Conservation (phyloP, 2,113 vertebrate genomes). For the Ochotona curzoniae region DNA sequence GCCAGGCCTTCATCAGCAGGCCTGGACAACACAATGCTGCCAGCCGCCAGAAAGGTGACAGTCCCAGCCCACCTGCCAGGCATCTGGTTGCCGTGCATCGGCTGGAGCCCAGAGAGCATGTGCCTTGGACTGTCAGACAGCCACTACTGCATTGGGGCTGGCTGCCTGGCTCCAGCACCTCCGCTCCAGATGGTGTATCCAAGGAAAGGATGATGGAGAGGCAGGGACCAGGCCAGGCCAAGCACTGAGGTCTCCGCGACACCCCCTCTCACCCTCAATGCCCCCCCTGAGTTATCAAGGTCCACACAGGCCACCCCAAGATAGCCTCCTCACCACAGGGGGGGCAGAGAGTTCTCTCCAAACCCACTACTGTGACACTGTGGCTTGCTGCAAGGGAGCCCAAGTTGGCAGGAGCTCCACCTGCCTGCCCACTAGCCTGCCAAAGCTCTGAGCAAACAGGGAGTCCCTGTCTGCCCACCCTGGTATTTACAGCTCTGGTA, state of each 20-base stretch:
- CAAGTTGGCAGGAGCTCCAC: neutral
- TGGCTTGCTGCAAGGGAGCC: neutral
- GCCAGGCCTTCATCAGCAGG: neutral
- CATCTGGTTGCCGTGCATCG: neutral
- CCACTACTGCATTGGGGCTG: slow-evolving; percentile 70
- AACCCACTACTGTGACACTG: neutral
- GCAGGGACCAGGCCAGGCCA: neutral
- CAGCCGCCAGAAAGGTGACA: neutral
- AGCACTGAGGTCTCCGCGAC: rapidly evolving
- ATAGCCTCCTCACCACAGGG: neutral
- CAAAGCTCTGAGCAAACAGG: slow-evolving; percentile 7
- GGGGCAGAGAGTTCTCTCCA: neutral
- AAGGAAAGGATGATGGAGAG: no score
- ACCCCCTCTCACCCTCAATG: rapidly evolving
- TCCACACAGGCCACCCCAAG: no score
- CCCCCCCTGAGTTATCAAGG: neutral
- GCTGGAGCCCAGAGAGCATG: slow-evolving; percentile 49
- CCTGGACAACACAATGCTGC: neutral
- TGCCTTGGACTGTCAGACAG: slow-evolving; percentile 69
- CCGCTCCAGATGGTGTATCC: neutral
- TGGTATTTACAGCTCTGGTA: neutral
- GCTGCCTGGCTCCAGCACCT: slow-evolving; percentile 64
- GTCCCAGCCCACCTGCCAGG: neutral
- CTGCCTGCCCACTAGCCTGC: neutral
- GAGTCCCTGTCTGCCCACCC: neutral